These are phyloP conservation scores for Nematopogon swammerdamellus DNA, from an alignment of 2,888 invertebrate genomes.

Conservation along the genomic window DNA sequence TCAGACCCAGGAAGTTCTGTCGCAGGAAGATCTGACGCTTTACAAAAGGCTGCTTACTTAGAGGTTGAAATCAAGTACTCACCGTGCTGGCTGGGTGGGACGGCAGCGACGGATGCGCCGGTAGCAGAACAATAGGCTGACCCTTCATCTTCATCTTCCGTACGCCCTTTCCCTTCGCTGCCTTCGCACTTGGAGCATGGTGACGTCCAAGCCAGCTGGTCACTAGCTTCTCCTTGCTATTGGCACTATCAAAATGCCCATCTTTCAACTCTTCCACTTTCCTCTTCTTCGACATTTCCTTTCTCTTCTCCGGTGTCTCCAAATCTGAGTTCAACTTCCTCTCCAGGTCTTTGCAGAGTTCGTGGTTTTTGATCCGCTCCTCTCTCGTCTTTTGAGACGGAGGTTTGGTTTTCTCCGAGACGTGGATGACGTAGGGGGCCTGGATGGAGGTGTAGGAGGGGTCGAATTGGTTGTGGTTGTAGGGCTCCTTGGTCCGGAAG, in stretches of 20 bases:
- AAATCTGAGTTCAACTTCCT: constrained; percentile 34
- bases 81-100: constrained; percentile 43
- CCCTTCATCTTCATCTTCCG: constrained; percentile 30
- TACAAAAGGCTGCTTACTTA: no score
- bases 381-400: constrained; percentile 21
- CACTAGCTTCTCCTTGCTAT: constrained; percentile 54
- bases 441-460: constrained; percentile 29
- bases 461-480: constrained; percentile 52
- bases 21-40: no score
- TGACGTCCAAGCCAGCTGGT: constrained; percentile 57
- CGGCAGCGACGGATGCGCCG: constrained; percentile 19
- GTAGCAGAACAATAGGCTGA: constrained; percentile 31
- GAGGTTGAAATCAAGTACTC: no score
- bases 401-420: constrained; percentile 29
- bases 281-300: not conserved
- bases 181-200: constrained; percentile 12
- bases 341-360: constrained; percentile 39
- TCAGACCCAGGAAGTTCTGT: no score
- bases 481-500: constrained; percentile 44
- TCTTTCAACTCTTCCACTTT: constrained; percentile 23
- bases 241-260: constrained; percentile 33
- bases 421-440: constrained; percentile 29
- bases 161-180: constrained; percentile 21
- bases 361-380: constrained; percentile 25
- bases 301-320: constrained; percentile 31